Evolutionary conservation across 35 echinoderm and acorn worm species (phyloP).

Genomic region (Strongylocentrotus purpuratus): DNA sequence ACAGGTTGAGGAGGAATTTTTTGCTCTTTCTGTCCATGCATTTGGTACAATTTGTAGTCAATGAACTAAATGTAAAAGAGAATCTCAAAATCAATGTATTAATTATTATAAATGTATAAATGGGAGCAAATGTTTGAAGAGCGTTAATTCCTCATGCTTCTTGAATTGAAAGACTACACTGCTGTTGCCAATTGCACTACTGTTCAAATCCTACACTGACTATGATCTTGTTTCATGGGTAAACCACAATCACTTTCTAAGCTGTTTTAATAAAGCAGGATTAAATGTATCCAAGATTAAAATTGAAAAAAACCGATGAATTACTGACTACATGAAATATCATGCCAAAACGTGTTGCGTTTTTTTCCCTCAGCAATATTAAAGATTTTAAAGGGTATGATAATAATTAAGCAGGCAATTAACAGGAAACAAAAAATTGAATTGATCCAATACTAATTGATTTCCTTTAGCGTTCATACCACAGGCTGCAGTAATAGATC

Average conservation of each 20-base stretch:
- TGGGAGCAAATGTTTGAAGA: background rate
- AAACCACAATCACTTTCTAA: background rate
- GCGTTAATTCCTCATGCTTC: background rate
- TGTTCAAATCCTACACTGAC: background rate
- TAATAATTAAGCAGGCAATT: slow-evolving; percentile 16
- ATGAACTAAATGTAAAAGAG: too few relatives aligned
- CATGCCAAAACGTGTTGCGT: background rate
- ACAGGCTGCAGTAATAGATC: background rate
- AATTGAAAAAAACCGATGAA: background rate
- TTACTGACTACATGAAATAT: background rate
- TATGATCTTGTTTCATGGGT: background rate
- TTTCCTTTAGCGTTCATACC: slow-evolving; percentile 37
- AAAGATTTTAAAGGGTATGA: background rate
- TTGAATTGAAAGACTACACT: background rate
- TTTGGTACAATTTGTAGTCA: too few relatives aligned
- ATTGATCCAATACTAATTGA: slow-evolving; percentile 40
- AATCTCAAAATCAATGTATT: background rate
- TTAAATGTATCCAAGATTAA: background rate
- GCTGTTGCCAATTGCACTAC: too few relatives aligned
- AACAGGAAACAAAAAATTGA: slow-evolving; percentile 37
- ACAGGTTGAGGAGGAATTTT: too few relatives aligned
- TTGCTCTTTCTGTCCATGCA: background rate
- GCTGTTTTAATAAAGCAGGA: background rate
- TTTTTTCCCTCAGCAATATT: background rate
- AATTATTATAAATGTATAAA: background rate